Evolutionary conservation across 1,140 invertebrate species (phyloP).

Genomic region (Leptestheria dahalacensis): DNA sequence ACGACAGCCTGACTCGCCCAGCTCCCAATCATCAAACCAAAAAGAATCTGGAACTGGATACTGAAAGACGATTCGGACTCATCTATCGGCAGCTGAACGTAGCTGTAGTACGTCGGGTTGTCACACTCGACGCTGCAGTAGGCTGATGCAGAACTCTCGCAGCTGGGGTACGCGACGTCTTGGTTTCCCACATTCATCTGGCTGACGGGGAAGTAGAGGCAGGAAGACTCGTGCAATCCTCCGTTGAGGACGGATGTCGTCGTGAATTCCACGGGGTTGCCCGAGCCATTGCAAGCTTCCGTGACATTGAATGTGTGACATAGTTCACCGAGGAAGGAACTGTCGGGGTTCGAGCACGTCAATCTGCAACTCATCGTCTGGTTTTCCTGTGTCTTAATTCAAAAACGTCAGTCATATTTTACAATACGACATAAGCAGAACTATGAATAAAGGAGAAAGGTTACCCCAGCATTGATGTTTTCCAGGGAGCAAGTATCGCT

Average conservation of each 20-base stretch:
- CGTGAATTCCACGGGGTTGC: not conserved
- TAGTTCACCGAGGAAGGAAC: not conserved
- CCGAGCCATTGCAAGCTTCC: not conserved
- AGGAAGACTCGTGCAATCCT: not conserved
- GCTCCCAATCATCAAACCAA: slow-evolving; percentile 42
- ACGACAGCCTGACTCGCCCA: slow-evolving; percentile 71
- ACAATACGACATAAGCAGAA: too few relatives aligned
- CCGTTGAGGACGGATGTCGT: not conserved
- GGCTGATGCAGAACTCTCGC: not conserved
- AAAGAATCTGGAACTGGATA: slow-evolving; percentile 19
- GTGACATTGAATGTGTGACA: not conserved
- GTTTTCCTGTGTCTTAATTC: not conserved
- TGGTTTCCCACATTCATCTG: not conserved
- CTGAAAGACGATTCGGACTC: not conserved
- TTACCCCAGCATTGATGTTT: slow-evolving; percentile 10
- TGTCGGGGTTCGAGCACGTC: not conserved
- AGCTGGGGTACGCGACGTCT: not conserved
- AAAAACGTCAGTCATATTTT: too few relatives aligned
- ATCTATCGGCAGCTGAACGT: not conserved
- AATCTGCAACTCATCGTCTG: not conserved
- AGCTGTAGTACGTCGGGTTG: not conserved
- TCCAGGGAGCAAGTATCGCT: slow-evolving; percentile 10
- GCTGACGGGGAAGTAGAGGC: slow-evolving; percentile 5
- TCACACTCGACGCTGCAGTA: not conserved
- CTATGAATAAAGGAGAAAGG: too few relatives aligned